These are phyloP conservation scores for Diachasmimorpha longicaudata DNA, from an alignment of 1,140 invertebrate species.

Conservation along the genomic window DNA sequence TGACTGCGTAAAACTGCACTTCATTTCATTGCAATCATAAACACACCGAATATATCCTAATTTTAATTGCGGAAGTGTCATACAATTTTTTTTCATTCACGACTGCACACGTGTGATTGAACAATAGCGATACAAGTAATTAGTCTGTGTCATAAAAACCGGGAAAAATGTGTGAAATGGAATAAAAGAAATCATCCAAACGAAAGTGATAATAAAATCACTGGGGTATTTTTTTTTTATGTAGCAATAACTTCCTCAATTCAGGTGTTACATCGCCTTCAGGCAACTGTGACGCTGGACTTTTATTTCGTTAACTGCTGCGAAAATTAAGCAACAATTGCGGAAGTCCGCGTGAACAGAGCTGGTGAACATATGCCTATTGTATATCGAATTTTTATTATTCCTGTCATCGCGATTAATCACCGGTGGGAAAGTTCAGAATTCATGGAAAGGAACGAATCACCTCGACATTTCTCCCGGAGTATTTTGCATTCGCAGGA, in stretches of 20 bases:
- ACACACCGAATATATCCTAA: not conserved
- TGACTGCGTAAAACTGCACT: not conserved
- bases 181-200: not conserved
- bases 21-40: not conserved
- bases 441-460: not conserved
- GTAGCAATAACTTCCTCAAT: not conserved
- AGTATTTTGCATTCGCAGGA: no score
- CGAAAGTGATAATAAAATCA: slow-evolving; percentile 1
- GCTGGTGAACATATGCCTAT: not conserved
- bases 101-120: not conserved
- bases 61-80: not conserved
- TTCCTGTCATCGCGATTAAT: not conserved
- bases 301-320: not conserved
- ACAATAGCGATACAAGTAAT: not conserved
- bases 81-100: not conserved
- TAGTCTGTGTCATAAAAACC: not conserved
- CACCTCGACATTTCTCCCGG: not conserved
- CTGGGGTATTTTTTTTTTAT: not conserved
- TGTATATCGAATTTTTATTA: not conserved
- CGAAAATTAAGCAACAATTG: slow-evolving; percentile 8
- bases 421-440: not conserved
- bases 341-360: slow-evolving; percentile 9
- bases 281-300: not conserved
- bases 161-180: not conserved
- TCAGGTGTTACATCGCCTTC: slow-evolving; percentile 5